A percentile compares a stretch with the other conserved stretches of the same genome.
Evolutionary conservation across 2,113 vertebrate species (phyloP).

Genomic region (Myotis yumanensis): DNA sequence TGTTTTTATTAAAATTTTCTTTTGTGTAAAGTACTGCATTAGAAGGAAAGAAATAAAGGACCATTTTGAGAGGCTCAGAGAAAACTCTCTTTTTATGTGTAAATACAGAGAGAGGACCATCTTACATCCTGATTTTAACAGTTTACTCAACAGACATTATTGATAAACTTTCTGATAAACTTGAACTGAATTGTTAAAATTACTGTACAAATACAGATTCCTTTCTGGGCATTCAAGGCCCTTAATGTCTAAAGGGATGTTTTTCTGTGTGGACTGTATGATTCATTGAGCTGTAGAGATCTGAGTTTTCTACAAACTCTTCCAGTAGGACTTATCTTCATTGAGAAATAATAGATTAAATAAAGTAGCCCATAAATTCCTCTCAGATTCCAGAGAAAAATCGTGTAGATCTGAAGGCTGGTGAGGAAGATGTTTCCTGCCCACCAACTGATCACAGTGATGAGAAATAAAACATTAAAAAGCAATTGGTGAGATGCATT

Average conservation of each 20-base stretch:
- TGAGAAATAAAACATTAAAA: background rate
- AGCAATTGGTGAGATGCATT: background rate
- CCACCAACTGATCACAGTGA: background rate
- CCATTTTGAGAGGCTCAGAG: background rate
- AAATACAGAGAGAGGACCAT: background rate
- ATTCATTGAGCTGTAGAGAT: background rate
- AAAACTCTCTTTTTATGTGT: background rate
- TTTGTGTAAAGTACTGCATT: background rate
- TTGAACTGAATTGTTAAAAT: conserved; percentile 35
- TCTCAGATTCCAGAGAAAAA: background rate
- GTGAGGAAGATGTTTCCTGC: background rate
- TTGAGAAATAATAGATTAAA: background rate
- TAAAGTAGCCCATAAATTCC: background rate
- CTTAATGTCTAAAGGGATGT: background rate
- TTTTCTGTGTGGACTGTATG: background rate
- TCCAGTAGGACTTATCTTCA: background rate
- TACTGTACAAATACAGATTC: too few species aligned
- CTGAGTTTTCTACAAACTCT: background rate
- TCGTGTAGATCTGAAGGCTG: background rate
- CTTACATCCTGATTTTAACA: background rate
- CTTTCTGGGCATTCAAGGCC: background rate
- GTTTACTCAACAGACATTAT: background rate
- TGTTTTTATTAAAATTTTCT: background rate
- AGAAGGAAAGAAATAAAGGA: background rate
- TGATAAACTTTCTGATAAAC: background rate